Percentiles rank a stretch among this genome's conserved stretches.
phyloP scores from a whole-genome alignment of 2,113 vertebrate genomes.

The Catharus bicknelli region DNA sequence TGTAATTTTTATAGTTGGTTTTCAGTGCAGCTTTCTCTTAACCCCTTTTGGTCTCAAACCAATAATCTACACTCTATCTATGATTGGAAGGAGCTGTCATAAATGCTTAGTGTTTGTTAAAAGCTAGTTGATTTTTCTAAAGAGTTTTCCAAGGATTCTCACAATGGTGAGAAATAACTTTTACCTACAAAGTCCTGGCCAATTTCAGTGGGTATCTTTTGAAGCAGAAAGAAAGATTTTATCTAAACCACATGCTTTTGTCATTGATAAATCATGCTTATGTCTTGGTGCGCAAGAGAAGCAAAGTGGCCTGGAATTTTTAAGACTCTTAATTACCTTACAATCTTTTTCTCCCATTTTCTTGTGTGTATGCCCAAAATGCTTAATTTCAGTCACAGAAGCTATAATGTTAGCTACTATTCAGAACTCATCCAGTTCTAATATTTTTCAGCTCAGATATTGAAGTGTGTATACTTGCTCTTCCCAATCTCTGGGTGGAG shows the following conservation, averaged over 20 bases:
- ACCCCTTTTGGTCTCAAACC: background rate
- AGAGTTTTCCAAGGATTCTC: background rate
- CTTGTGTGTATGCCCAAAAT: background rate
- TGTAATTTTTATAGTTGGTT: background rate
- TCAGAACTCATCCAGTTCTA: background rate
- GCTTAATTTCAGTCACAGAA: background rate
- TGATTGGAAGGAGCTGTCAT: background rate
- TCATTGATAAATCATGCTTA: background rate
- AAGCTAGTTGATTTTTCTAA: background rate
- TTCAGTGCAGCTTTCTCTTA: background rate
- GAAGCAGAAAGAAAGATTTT: background rate
- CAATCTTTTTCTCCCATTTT: background rate
- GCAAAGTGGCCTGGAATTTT: background rate
- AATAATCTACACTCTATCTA: background rate
- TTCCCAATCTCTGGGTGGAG: background rate
- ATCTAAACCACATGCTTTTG: background rate
- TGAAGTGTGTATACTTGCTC: background rate
- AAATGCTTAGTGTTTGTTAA: background rate
- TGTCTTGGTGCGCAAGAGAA: background rate
- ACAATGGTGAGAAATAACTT: background rate
- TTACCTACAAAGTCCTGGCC: background rate
- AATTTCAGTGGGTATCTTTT: background rate
- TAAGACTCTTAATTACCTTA: background rate
- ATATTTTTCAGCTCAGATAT: background rate
- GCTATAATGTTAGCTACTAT: background rate